Conservation (phyloP, 2,888 invertebrate species). For the Mythimna loreyi region DNA sequence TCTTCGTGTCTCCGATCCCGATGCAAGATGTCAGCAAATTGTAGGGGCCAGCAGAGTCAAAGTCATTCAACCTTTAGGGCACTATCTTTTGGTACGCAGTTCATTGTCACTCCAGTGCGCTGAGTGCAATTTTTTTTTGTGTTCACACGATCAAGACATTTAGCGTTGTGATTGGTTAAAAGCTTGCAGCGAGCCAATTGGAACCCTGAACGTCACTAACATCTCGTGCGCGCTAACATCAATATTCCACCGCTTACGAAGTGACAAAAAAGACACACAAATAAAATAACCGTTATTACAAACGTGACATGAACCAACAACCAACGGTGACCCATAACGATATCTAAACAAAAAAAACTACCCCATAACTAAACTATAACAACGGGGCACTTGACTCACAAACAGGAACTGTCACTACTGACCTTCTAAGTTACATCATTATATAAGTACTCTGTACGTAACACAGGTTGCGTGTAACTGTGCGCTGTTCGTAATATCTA, state of each 20-base stretch:
- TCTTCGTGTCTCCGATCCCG: no score
- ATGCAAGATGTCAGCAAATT: no score
- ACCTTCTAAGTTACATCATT: constrained; percentile 38
- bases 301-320: constrained; percentile 8
- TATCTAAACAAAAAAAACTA: constrained; percentile 9
- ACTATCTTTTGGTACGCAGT: no score
- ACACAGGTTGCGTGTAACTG: constrained; percentile 38
- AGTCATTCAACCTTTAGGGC: no score
- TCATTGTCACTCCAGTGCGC: no score
- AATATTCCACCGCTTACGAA: not conserved
- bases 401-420: constrained; percentile 39
- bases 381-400: constrained; percentile 31
- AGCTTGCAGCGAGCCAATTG: no score
- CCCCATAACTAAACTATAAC: constrained; percentile 29
- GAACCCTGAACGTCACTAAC: no score
- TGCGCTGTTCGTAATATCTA: constrained; percentile 43
- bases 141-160: no score
- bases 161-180: no score
- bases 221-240: no score
- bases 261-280: constrained; percentile 2
- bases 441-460: constrained; percentile 52
- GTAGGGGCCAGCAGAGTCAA: no score
- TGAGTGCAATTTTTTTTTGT: no score
- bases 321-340: constrained; percentile 21
- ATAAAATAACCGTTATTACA: constrained; percentile 6